These are phyloP conservation scores for Xylocampa areola DNA, from an alignment of 2,888 invertebrate genomes.

Conservation along the genomic window DNA sequence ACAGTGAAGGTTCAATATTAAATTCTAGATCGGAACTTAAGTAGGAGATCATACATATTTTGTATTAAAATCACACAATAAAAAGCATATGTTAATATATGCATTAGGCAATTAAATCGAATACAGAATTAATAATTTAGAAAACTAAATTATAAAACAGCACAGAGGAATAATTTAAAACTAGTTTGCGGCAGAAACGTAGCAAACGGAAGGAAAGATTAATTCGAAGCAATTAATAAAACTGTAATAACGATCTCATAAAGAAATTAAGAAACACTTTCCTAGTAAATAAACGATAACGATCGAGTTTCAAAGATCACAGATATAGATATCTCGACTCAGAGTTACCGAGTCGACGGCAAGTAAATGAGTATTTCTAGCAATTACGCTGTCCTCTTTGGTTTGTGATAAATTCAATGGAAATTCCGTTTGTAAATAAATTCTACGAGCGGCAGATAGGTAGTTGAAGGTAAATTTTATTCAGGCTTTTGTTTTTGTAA, in stretches of 20 bases:
- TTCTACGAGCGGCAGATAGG: constrained; percentile 38
- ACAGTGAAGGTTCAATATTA: no score
- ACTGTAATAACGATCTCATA: constrained; percentile 42
- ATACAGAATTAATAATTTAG: neutral
- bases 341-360: constrained; percentile 16
- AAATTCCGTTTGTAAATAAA: constrained; percentile 39
- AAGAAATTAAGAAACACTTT: constrained; percentile 48
- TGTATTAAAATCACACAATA: no score
- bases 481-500: constrained; percentile 14
- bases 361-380: constrained; percentile 43
- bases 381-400: constrained; percentile 39
- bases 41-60: no score
- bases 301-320: constrained; percentile 56
- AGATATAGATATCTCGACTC: constrained; percentile 43
- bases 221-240: constrained; percentile 40
- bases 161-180: constrained; percentile 5
- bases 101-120: neutral
- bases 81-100: no score
- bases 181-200: constrained; percentile 20
- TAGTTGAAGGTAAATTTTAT: constrained; percentile 12
- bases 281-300: constrained; percentile 45
- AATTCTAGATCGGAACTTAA: no score
- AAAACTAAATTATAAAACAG: constrained; percentile 16
- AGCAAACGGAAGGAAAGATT: constrained; percentile 21
- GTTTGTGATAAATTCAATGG: constrained; percentile 41